These are phyloP conservation scores for Chromobotia macracanthus DNA, from an alignment of 2,797 vertebrate genomes.

Conservation along the genomic window DNA sequence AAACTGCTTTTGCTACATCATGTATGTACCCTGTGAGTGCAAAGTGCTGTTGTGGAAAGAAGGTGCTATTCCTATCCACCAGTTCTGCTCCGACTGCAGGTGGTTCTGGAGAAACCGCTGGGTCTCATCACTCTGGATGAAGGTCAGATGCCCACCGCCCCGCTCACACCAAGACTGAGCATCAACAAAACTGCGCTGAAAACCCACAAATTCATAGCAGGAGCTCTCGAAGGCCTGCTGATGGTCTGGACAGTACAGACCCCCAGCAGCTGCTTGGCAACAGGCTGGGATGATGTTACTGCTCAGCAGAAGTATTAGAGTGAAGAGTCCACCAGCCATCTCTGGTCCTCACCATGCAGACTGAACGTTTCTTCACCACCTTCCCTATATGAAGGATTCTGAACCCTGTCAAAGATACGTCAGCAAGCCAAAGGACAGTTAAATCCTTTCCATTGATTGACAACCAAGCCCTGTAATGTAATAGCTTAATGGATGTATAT, in stretches of 20 bases:
- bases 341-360: slow-evolving; percentile 50
- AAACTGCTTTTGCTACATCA: background rate
- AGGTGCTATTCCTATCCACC: slow-evolving; percentile 89
- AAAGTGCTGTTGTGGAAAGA: slow-evolving; percentile 69
- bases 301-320: slow-evolving; percentile 59
- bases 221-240: slow-evolving; percentile 83
- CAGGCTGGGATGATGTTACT: slow-evolving; percentile 55
- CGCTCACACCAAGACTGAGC: slow-evolving; percentile 91
- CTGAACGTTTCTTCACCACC: slow-evolving; percentile 46
- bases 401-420: slow-evolving; percentile 51
- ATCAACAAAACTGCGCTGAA: slow-evolving; percentile 74
- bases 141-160: slow-evolving; percentile 88
- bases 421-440: slow-evolving; percentile 54
- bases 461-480: slow-evolving; percentile 51
- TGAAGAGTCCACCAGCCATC: slow-evolving; percentile 67
- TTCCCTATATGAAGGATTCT: slow-evolving; percentile 70
- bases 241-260: slow-evolving; percentile 75
- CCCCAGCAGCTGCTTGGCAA: slow-evolving; percentile 60
- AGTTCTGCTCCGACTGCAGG: slow-evolving; percentile 80
- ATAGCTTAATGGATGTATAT: slow-evolving; percentile 36
- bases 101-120: slow-evolving; percentile 85
- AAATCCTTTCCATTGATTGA: slow-evolving; percentile 51
- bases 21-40: slow-evolving; percentile 53
- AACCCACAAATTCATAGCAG: slow-evolving; percentile 87
- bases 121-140: slow-evolving; percentile 83